Evolutionary conservation across 92 coral and sea anemone species (phyloP), one percentile per base, ranked within the genome.

Genomic region (Zoanthus gigantus): DNA sequence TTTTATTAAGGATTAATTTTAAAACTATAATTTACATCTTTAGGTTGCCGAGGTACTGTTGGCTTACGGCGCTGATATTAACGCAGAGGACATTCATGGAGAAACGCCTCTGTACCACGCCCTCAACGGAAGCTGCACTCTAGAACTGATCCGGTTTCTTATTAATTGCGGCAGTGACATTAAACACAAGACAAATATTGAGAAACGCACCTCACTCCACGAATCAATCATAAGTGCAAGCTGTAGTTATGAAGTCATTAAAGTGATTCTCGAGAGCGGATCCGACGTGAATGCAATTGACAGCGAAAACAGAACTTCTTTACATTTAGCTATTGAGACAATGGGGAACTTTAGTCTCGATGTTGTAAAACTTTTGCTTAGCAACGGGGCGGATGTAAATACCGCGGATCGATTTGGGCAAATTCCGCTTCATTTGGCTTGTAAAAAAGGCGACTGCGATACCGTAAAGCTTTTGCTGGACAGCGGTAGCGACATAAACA

Each of bases 291-390:
- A 44, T 65, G 76, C 85, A 23, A 47, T 28, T 16, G 90, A 90
- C 63, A 17, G 12, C 56, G 87, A 85, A 5, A 65, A 79, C n/a
- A 68, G 66, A 29, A 90, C 92, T 15, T 37, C 92, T 9, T 80
- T 90, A 18, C 92, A 90, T 44, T 56, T 90, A 3, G 90, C 90
- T 61, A 88, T 79, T 71, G 85, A 81, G 45, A 89, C 68, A 9
- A 78, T 60, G 57, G 90, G 81, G n/a, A 79, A 85, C 81, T 69
- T 78, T 69, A 81, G 85, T 18, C 67, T 23, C 17, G 87, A 79
- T 16, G 50, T 85, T 6, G 87, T 73, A 31, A 86, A 80, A 48
- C 72, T 78, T 52, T 84, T 90, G 78, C 18, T 88, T 42, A 32
- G 32, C 47, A 66, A 81, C 85, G 85, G 75, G 45, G 87, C 92